Evolutionary conservation across 2,888 invertebrate species (phyloP), one percentile per base, ranked within the genome.

Genomic region (Melolontha melolontha): DNA sequence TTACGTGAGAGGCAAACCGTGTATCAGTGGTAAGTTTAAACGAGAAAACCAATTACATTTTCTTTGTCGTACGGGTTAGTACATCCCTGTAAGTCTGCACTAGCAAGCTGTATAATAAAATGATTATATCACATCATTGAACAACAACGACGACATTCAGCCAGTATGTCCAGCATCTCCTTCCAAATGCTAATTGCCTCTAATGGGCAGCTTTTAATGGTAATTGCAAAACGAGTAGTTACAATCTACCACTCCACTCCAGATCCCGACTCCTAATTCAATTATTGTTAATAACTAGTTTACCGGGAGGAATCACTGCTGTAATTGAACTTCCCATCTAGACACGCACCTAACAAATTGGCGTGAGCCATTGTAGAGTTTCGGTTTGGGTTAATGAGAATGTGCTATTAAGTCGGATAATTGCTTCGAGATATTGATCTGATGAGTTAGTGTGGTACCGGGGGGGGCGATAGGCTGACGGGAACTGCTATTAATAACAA

Each of bases 401-500:
- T 78, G 77, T 78, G 75, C 76, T 79, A 78, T 79, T 78, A 79
- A 79, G 77, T 79, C 75, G 76, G 78, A 79, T 79, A 79, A 79
- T 79, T 79, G 78, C 78, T 77, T 73, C 74, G 74, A 78, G 78
- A 79, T 79, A 79, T 79, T 78, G 79, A 79, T 79, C 78, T 79
- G 79, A 79, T 78, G 78, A 77, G 79, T 79, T 77, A 76, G 77
- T 34, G 7, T 78, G 76, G 77, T 77, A 78, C n/a, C 76, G 76
- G 76, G 74, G 67, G 71, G 76, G 73, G 76, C 77, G 78, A 79
- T 79, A 79, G 78, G 77, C 78, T 78, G 77, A 77, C 79, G 78
- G 77, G 75, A 76, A 78, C 78, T 77, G 78, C 79, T 79, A 79
- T 80, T 80, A 79, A 80, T 80, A 80, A 79, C 80, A 79, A 78